These are phyloP conservation scores for Ypsolopha scabrella DNA, from an alignment of 2,888 invertebrate species.

Conservation along the genomic window DNA sequence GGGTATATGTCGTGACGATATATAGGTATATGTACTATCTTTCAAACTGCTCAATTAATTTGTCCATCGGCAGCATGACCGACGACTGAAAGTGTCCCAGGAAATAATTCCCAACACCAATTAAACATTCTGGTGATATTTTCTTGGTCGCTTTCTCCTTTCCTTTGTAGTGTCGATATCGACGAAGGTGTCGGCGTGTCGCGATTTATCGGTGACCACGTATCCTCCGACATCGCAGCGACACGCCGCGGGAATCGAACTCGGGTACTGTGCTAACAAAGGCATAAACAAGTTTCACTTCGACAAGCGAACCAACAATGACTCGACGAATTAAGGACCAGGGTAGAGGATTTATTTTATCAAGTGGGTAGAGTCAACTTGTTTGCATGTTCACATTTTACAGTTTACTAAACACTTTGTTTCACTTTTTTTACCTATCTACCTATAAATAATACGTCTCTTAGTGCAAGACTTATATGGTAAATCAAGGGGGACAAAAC, in stretches of 20 bases:
- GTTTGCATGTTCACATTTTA: no score
- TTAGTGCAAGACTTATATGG: background rate
- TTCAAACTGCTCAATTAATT: background rate
- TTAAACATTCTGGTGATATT: slow-evolving; percentile 35
- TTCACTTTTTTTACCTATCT: no score
- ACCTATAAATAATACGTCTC: background rate
- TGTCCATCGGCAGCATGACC: background rate
- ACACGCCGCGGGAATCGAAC: slow-evolving; percentile 52
- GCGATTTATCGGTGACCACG: slow-evolving; percentile 49
- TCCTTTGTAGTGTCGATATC: slow-evolving; percentile 37
- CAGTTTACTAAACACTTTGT: no score
- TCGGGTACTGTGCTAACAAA: slow-evolving; percentile 27
- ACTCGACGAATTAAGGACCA: background rate
- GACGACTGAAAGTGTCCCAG: background rate
- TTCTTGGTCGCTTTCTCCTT: slow-evolving; percentile 55
- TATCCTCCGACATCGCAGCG: slow-evolving; percentile 39
- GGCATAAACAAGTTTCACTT: slow-evolving; percentile 35
- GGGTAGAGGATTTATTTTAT: background rate
- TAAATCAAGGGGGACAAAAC: background rate
- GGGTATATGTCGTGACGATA: no score
- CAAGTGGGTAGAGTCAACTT: background rate
- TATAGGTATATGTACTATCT: no score
- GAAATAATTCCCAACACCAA: slow-evolving; percentile 10
- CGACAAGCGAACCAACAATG: slow-evolving; percentile 10
- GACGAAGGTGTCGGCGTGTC: slow-evolving; percentile 37